Evolutionary conservation across 1,140 invertebrate species (phyloP), one percentile per base, ranked within the genome.

Genomic region (Aethina tumida): DNA sequence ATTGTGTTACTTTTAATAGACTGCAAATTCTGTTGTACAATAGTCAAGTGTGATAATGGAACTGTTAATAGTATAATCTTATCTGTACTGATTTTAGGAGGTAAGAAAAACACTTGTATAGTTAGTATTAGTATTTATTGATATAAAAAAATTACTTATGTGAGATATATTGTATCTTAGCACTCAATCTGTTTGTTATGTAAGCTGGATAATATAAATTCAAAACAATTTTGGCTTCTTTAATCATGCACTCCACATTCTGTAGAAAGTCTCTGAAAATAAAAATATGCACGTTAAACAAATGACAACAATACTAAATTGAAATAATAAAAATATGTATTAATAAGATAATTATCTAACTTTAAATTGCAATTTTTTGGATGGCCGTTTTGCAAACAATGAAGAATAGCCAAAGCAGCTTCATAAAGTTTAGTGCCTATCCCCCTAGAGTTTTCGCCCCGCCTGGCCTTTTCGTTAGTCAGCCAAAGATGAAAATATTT

Each of bases 401-500:
- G 43, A 19, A 54, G 41, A 26, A 54, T 49, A 19, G 49, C 50
- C 35, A 52, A 41, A 18, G 51, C 51, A 20, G 48, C 47, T 37
- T 54, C 52, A 21, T 50, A 52, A n/a, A 54, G 31, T 34, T 47
- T 50, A 2, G 41, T 43, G n/a, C 52, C 52, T 10, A 54, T 45
- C n/a, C 34, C 44, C 17, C 50, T 13, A 0, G 47, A 45, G 35
- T 49, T 52, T n/a, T 41, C 39, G 4, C 52, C 52, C 16, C 45
- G 32, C 14, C 50, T 36, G 7, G 43, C 45, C 41, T 50, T 54
- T 35, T 54, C 49, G 28, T 47, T 45, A 35, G 50, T 47, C 12
- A 54, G 29, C 49, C 50, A 54, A 9, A 50, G 25, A 41, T 52
- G 45, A 26, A 54, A 54, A 48, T 52, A 54, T 29, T 50, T 52